A percentile compares a stretch with the other conserved stretches of the same genome.
Evolutionary conservation across 2,888 invertebrate species (phyloP).

Genomic region (Clepsis dumicolana): DNA sequence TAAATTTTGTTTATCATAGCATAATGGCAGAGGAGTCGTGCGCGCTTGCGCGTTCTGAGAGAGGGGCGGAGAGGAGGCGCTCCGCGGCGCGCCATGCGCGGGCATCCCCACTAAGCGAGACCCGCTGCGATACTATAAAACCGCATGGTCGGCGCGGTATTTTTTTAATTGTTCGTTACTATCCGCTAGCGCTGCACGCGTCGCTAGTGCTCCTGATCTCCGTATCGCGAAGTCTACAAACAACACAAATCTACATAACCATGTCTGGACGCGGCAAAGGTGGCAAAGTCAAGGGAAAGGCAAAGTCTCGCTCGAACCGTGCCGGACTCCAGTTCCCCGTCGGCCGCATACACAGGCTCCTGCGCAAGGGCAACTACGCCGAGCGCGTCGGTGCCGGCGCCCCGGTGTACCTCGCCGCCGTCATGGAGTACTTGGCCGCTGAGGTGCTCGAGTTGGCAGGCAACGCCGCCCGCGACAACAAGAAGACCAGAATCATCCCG

Average conservation of each 20-base stretch:
- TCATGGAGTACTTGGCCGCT: constrained; percentile 88
- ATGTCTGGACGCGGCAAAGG: constrained; percentile 82
- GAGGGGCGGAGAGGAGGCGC: not conserved
- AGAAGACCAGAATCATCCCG: constrained; percentile 90
- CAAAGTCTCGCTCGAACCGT: constrained; percentile 82
- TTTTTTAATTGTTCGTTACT: not conserved
- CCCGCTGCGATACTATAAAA: not conserved
- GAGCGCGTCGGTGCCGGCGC: constrained; percentile 84
- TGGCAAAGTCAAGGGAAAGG: constrained; percentile 88
- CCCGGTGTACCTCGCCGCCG: constrained; percentile 83
- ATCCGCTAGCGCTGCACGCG: not conserved
- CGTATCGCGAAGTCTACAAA: not conserved
- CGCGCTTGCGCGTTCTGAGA: not conserved
- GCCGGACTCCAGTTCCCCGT: constrained; percentile 87
- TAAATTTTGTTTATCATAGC: too few species aligned
- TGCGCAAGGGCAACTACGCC: constrained; percentile 88
- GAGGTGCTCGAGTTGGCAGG: constrained; percentile 89
- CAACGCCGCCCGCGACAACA: constrained; percentile 89
- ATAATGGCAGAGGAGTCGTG: too few species aligned
- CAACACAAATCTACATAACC: not conserved
- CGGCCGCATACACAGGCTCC: constrained; percentile 83
- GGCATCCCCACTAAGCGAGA: not conserved
- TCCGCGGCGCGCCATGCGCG: not conserved
- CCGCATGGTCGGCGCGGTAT: not conserved
- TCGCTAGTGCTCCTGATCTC: not conserved